Evolutionary conservation across 1,140 invertebrate species (phyloP).

Genomic region (Tetramorium alpestre): DNA sequence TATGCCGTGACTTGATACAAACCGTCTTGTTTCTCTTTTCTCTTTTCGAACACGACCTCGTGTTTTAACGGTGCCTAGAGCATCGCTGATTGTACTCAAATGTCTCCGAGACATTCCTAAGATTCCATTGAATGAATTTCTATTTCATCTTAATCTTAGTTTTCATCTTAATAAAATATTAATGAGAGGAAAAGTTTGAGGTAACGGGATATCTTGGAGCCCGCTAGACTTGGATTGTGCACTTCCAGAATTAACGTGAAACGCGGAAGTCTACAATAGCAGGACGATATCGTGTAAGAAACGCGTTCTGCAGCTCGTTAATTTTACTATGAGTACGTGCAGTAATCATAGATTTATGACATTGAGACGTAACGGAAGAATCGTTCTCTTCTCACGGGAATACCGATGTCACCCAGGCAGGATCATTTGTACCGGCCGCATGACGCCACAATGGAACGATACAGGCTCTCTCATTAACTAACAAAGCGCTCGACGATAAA

Average conservation of each 20-base stretch:
- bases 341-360: conserved; percentile 46
- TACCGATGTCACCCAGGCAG: conserved; percentile 33
- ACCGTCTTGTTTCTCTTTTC: background rate
- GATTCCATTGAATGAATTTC: background rate
- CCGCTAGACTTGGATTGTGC: background rate
- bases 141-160: background rate
- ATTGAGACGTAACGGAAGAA: conserved; percentile 49
- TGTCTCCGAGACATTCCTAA: background rate
- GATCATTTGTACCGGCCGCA: conserved; percentile 42
- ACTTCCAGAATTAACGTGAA: background rate
- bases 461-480: conserved; percentile 53
- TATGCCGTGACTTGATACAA: conserved; percentile 6
- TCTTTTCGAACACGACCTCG: conserved; percentile 9
- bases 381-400: conserved; percentile 34
- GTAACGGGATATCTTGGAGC: background rate
- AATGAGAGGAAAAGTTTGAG: background rate
- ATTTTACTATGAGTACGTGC: background rate
- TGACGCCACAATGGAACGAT: conserved; percentile 25
- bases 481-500: conserved; percentile 53
- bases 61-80: background rate
- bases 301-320: conserved; percentile 7
- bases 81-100: background rate
- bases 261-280: background rate
- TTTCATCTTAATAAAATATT: background rate
- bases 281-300: conserved; percentile 4